Base-by-base conservation (phyloP, 2,113 vertebrate genomes). In the Oreotrochilus melanogaster region DNA sequence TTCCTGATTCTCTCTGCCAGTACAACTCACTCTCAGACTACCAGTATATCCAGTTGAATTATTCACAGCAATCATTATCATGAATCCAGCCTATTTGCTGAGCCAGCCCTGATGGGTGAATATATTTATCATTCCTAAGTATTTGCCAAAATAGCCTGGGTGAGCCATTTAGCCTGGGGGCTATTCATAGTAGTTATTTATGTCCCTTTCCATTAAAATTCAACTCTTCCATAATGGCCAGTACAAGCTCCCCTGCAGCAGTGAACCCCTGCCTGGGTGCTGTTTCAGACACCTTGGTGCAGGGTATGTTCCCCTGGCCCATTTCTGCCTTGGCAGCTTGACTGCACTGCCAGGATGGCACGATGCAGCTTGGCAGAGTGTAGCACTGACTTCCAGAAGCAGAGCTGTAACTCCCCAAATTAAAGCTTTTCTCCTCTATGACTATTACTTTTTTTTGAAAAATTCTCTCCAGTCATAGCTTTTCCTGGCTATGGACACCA, bases 91-190 rank as follows among this genome's bases (percentile, higher is more conserved):
- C 67, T 80, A 24, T 86, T 66, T 96, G 53, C 79, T 90, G 60
- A 93, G 89, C 82, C 71, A 92, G 51, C 51, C 56, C 67, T 86
- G 82, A 88, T 78, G 88, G 69, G 53, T 6, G 30, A 92, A 88
- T 84, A 28, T 57, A 92, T 95, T 93, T 94, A 65, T 92, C 76
- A 86, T 88, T 80, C 84, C 51, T 35, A 71, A 91, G 91, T 37
- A 78, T 75, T 92, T 87, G 93, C 93, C 96, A 94, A 95, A 95
- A 95, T 72, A 94, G 83, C 58, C 87, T 73, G 66, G 45, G 42
- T 4, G 61, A 96, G 94, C 87, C 89, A 83, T 91, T 87, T 87
- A 87, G 57, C 78, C 91, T 6, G 6, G 19, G 19, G 58, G 93
- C 62, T 57, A 33, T 83, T 62, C 7, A 2, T 19, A 73, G 81